Base-by-base conservation (phyloP, 2,113 vertebrate genomes). In the Microcebus jonahi region DNA sequence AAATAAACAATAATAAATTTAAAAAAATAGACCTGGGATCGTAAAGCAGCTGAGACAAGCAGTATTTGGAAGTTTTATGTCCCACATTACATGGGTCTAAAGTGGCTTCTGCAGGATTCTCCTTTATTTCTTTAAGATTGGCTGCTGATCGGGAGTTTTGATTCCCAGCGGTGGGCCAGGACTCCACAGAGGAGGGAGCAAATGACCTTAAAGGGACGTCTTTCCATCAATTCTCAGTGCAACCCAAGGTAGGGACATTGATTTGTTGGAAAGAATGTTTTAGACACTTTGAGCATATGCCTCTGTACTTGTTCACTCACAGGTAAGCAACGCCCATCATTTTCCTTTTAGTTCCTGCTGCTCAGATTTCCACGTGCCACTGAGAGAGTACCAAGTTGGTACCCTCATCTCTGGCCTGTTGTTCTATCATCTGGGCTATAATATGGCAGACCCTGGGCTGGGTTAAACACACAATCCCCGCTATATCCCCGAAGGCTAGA, bases 281-380 rank as follows among this genome's bases (percentile, higher is more conserved):
- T 21, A 50, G 73, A 31, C 23, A 20, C 61, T 50, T 2, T n/a
- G 85, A 45, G n/a, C 34, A 10, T 45, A 8, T 6, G 12, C 4
- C 25, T 63, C 71, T 48, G 31, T 27, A 42, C 65, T 48, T 13
- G 0, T 50, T 31, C 10, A 17, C 55, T 59, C 34, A 4, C 20
- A 63, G 29, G 25, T n/a, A 45, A 34, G 23, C 12, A 10, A 4
- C 0, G 1, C 27, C 63, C 29, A 39, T 63, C 53, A 1, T 4
- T 18, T 55, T 55, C 85, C 79, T 93, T 59, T 50, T 61, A 34
- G 25, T n/a, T 79, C 12, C 42, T 71, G 61, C 31, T 31, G 12
- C 14, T 50, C 21, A 14, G 53, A 70, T 63, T 68, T 70, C 70
- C 59, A 2, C 3, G 15, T 53, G 70, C 50, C 42, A 4, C 1